Evolutionary conservation across 2,888 invertebrate genomes (phyloP), one percentile per base, ranked within the genome.

Genomic region (Vandiemenella viatica): DNA sequence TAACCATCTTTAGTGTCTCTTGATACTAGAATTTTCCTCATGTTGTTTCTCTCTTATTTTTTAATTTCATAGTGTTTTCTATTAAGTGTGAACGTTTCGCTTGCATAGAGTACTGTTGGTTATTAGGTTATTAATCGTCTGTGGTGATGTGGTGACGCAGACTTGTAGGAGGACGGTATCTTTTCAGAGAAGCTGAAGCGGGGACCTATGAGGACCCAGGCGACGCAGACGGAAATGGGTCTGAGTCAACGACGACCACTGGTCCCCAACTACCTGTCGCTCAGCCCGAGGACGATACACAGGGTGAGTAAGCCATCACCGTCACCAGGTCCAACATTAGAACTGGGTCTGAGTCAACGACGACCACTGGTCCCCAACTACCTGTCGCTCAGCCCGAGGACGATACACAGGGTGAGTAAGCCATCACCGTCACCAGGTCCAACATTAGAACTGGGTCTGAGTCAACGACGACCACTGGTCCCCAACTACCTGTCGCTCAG

Each of bases 131-230:
- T n/a, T n/a, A n/a, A n/a, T n/a, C n/a, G n/a, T n/a, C n/a, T n/a
- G n/a, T n/a, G n/a, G n/a, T n/a, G n/a, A n/a, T n/a, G n/a, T n/a
- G n/a, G n/a, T n/a, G n/a, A n/a, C n/a, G n/a, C n/a, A n/a, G n/a
- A n/a, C n/a, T n/a, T n/a, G n/a, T n/a, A n/a, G n/a, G n/a, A n/a
- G n/a, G n/a, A n/a, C n/a, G n/a, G n/a, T n/a, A n/a, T n/a, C n/a
- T n/a, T n/a, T n/a, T n/a, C 73, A 76, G 88, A 88, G 67, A 83
- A 85, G 65, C 70, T 84, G 53, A 88, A 87, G 63, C 76, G 86
- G 60, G 77, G 81, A 37, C 80, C 82, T 0, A 90, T 89, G 89
- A 83, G 88, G 65, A 89, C 90, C 1, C 91, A 91, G 68, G 90
- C 91, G n/a, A 91, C 91, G 5, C 91, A 92, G 68, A 90, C 82